These are phyloP conservation scores for Vulpes vulpes DNA, from an alignment of 2,113 vertebrate genomes.

Conservation along the genomic window DNA sequence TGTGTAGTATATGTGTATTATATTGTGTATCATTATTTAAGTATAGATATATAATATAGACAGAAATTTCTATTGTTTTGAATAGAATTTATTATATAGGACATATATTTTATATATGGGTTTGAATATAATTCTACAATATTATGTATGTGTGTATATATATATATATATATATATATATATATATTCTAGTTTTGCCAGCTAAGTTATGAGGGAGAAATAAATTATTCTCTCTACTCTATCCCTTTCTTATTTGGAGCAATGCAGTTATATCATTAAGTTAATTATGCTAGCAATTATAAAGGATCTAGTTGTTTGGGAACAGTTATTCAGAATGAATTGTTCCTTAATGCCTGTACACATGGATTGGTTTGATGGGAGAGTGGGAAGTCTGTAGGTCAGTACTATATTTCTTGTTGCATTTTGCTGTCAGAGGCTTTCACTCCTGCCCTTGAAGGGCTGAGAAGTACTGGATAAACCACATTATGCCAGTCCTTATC, in stretches of 20 bases:
- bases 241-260: slow-evolving; percentile 82
- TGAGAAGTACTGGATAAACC: slow-evolving; percentile 82
- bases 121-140: slow-evolving; percentile 51
- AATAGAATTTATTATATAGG: not conserved
- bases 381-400: slow-evolving; percentile 87
- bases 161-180: not conserved
- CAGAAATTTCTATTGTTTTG: slow-evolving; percentile 34
- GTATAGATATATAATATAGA: not conserved
- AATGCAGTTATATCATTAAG: slow-evolving; percentile 88
- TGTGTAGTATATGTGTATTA: not conserved
- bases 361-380: slow-evolving; percentile 88
- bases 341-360: slow-evolving; percentile 87
- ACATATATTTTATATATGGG: not conserved
- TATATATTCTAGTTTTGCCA: slow-evolving; percentile 65
- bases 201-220: slow-evolving; percentile 70
- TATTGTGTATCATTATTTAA: not conserved
- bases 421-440: slow-evolving; percentile 88
- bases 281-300: slow-evolving; percentile 93
- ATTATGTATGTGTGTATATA: not conserved
- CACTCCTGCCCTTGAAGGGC: slow-evolving; percentile 86
- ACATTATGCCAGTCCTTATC: slow-evolving; percentile 86
- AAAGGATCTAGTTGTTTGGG: slow-evolving; percentile 90
- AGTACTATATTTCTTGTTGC: slow-evolving; percentile 88
- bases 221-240: slow-evolving; percentile 78
- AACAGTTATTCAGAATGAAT: slow-evolving; percentile 88